A percentile compares a stretch with the other conserved stretches of the same genome.
Evolutionary conservation across 2,113 vertebrate genomes (phyloP).

Genomic region (Carassius gibelio): DNA sequence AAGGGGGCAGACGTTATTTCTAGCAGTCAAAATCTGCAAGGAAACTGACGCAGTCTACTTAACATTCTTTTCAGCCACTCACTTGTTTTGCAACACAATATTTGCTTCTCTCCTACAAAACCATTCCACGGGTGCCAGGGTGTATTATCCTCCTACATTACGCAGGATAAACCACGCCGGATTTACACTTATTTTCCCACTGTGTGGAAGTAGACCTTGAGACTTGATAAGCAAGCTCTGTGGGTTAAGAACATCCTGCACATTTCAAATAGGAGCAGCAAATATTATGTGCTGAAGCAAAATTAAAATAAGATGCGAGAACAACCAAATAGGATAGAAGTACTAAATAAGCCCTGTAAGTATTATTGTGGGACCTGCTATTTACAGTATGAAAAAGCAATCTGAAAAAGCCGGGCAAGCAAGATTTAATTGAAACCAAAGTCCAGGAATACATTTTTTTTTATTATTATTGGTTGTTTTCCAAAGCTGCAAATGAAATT

Average conservation of each 20-base stretch:
- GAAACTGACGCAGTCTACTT: slow-evolving; percentile 40
- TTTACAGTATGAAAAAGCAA: slow-evolving; percentile 30
- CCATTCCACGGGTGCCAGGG: slow-evolving; percentile 48
- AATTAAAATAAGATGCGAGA: slow-evolving; percentile 8
- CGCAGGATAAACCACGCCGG: slow-evolving; percentile 49
- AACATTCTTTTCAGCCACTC: slow-evolving; percentile 49
- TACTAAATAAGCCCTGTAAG: slow-evolving; percentile 12
- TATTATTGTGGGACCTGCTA: background rate
- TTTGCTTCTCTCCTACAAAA: slow-evolving; percentile 47
- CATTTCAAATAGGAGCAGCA: slow-evolving; percentile 29
- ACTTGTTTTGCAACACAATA: slow-evolving; percentile 49
- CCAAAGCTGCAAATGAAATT: slow-evolving; percentile 33
- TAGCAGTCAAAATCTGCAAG: slow-evolving; percentile 6
- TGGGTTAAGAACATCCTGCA: slow-evolving; percentile 31
- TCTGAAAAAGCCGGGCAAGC: background rate
- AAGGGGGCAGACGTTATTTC: background rate
- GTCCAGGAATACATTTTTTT: slow-evolving; percentile 17
- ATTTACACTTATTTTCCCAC: slow-evolving; percentile 52
- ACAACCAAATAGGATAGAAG: slow-evolving; percentile 7
- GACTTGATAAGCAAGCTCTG: slow-evolving; percentile 46
- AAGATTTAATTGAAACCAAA: slow-evolving; percentile 34
- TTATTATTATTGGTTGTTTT: slow-evolving; percentile 12
- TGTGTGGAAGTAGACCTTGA: slow-evolving; percentile 36
- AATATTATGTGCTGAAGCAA: background rate
- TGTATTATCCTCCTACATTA: slow-evolving; percentile 58